Conservation (phyloP, 2,888 invertebrate genomes). For the Timandra comae region DNA sequence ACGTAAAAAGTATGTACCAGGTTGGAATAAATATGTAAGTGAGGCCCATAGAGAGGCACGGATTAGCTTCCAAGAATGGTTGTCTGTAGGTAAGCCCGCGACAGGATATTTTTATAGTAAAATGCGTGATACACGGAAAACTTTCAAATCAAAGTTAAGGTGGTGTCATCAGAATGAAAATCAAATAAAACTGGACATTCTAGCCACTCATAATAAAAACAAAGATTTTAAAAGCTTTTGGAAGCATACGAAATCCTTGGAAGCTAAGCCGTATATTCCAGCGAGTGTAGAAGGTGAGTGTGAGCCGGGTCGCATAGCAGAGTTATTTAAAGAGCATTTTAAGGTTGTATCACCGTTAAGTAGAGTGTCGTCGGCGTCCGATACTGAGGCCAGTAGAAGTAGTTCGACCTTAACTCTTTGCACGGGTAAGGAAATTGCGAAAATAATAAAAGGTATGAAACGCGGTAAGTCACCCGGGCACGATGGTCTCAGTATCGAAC, state of each 20-base stretch:
- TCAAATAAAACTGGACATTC: constrained; percentile 3
- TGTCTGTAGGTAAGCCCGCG: background rate
- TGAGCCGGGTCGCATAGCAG: constrained; percentile 2
- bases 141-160: constrained; percentile 3
- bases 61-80: constrained; percentile 1
- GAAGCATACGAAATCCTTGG: constrained; percentile 6
- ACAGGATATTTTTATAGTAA: background rate
- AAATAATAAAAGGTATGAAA: background rate
- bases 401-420: background rate
- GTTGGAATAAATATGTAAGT: background rate
- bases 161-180: constrained; percentile 5
- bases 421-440: constrained; percentile 1
- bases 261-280: background rate
- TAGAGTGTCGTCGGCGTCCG: background rate
- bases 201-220: background rate
- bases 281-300: constrained; percentile 3
- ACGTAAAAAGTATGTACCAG: background rate
- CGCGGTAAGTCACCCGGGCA: constrained; percentile 10
- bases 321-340: constrained; percentile 1
- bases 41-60: too few relatives aligned
- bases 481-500: constrained; percentile 3
- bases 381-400: background rate
- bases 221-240: constrained; percentile 6
- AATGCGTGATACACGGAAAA: constrained; percentile 2
- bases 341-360: background rate